Evolutionary conservation across 2,113 vertebrate species (phyloP), one percentile per base, ranked within the genome.

Genomic region (Hydrolagus affinis): DNA sequence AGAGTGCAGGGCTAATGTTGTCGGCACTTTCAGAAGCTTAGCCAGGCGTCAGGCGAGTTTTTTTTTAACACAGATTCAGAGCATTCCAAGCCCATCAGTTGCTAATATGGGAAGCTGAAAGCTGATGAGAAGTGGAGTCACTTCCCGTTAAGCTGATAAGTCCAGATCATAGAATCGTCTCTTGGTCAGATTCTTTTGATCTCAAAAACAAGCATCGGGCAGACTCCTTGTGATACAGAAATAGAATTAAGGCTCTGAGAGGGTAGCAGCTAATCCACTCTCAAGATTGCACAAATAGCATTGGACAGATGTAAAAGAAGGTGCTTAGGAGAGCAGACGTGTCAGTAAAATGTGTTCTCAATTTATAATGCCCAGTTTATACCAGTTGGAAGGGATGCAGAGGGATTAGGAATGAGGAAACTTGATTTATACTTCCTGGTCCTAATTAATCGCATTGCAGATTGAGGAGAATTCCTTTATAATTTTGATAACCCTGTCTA

Each of bases 61-160:
- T 44, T n/a, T 44, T 44, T 44, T 44, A 30, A 57, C 32, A 75
- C n/a, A 11, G 32, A n/a, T 56, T 44, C 14, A 32, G 3, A 30
- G 78, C 28, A 83, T 66, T 30, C 60, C 78, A 68, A 32, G 62
- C 25, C 64, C 15, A 66, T 23, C 28, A 66, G 62, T 30, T 68
- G 66, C 21, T 83, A 68, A 66, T 80, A 68, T 68, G 62, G 25
- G 62, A 68, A 66, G 78, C 66, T 83, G 28, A 66, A 83, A 68
- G 62, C 62, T 66, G 78, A 83, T 32, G 30, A 66, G 25, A 30
- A 83, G 32, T 83, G 78, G 78, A 83, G 78, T 68, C 78, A 32
- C 14, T 68, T 17, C 30, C 66, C 25, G 11, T 83, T 83, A 19
- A 66, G 8, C 28, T 83, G 78, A 64, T 30, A 68, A 30, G 59